Conservation (phyloP, 2,797 vertebrate genomes). For the Hirundo rustica region DNA sequence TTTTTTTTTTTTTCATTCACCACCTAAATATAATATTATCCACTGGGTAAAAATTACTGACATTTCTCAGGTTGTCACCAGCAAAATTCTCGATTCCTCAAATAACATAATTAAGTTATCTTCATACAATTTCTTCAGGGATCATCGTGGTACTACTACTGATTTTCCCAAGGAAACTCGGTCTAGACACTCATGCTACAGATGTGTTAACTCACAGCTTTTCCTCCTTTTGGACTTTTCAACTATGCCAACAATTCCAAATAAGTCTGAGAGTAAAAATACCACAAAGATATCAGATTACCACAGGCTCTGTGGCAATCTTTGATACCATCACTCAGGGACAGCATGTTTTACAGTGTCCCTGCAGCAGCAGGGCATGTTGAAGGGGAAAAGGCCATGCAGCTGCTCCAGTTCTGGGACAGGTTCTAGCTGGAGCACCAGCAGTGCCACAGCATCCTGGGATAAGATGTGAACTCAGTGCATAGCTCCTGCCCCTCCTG, state of each 20-base stretch:
- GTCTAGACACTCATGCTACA: background rate
- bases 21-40: background rate
- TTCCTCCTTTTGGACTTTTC: background rate
- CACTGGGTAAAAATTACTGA: slow-evolving; percentile 1
- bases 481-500: background rate
- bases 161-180: background rate
- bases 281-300: background rate
- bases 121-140: background rate
- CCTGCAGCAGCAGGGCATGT: background rate
- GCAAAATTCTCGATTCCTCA: background rate
- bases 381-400: fast-evolving
- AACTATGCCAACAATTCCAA: background rate
- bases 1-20: background rate
- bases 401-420: background rate
- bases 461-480: background rate
- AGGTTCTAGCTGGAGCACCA: background rate
- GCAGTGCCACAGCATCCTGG: background rate
- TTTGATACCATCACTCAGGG: background rate
- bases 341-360: background rate
- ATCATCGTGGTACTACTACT: background rate
- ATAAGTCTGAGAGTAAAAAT: background rate
- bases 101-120: slow-evolving; percentile 26
- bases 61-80: background rate
- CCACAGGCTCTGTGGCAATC: background rate
- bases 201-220: background rate